Percentiles rank a stretch among this genome's conserved stretches.
phyloP scores from a whole-genome alignment of 1,140 invertebrate species.

The Andrena cerasifolii region DNA sequence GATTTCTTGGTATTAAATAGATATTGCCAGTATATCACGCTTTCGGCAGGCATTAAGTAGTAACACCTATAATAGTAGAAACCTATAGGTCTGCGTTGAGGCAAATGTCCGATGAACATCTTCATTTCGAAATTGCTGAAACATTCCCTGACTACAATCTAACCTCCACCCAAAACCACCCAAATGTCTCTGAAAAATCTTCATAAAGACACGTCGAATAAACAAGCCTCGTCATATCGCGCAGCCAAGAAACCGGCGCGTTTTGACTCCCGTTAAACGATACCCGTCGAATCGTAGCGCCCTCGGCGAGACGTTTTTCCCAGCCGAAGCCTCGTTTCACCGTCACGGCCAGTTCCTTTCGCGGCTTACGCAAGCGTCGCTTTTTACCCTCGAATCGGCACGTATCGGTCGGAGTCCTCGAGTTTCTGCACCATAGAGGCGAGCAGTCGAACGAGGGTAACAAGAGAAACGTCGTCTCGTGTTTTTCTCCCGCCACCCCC shows the following conservation, averaged over 20 bases:
- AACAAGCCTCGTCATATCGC: too few relatives aligned
- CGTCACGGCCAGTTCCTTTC: neutral
- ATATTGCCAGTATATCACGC: too few relatives aligned
- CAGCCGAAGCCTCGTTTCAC: neutral
- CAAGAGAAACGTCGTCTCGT: neutral
- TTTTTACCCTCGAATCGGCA: neutral
- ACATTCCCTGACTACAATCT: too few relatives aligned
- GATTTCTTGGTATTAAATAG: too few relatives aligned
- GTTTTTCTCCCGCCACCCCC: neutral
- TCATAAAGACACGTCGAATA: too few relatives aligned
- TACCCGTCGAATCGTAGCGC: neutral
- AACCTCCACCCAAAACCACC: too few relatives aligned
- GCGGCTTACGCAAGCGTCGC: neutral
- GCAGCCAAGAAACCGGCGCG: neutral
- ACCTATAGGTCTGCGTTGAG: too few relatives aligned
- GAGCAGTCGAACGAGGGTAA: conserved; percentile 26
- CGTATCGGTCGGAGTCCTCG: neutral
- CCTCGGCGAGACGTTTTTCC: neutral
- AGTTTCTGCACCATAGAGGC: conserved; percentile 1
- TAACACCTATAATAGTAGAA: too few relatives aligned
- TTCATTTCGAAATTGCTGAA: too few relatives aligned
- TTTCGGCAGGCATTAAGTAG: too few relatives aligned
- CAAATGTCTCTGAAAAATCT: too few relatives aligned
- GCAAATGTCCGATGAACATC: too few relatives aligned
- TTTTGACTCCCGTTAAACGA: neutral